These are phyloP conservation scores for Ancistrus triradiatus DNA, from an alignment of 2,113 vertebrate species.

Conservation along the genomic window DNA sequence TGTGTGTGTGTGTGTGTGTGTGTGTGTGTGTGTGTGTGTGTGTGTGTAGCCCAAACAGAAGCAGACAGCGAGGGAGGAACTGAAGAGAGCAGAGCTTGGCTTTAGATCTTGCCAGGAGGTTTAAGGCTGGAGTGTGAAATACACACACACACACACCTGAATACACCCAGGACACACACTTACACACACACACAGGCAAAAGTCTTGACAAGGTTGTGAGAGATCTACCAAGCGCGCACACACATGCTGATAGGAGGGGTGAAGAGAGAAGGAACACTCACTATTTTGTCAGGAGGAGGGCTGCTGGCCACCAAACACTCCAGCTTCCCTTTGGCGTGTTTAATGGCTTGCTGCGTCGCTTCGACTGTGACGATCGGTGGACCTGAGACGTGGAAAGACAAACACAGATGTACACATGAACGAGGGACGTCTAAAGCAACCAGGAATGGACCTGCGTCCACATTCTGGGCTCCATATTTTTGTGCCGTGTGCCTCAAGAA, in stretches of 20 bases:
- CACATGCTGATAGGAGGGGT: conserved; percentile 5
- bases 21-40: neutral
- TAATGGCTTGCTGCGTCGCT: conserved; percentile 72
- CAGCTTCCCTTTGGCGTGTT: conserved; percentile 80
- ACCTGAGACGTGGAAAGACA: no score
- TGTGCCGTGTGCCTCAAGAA: no score
- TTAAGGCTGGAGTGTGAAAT: conserved; percentile 3
- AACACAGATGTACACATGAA: conserved; percentile 6
- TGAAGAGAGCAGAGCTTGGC: neutral
- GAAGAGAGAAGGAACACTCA: conserved; percentile 57
- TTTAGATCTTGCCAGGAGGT: conserved; percentile 16
- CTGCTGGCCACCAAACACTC: conserved; percentile 82
- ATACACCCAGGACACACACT: conserved; percentile 2
- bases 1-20: conserved; percentile 5
- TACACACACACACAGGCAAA: conserved; percentile 1
- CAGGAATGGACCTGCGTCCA: no score
- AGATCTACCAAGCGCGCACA: conserved; percentile 4
- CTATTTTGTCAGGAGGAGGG: conserved; percentile 82
- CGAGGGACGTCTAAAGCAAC: no score
- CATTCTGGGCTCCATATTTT: no score
- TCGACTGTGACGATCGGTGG: conserved; percentile 81
- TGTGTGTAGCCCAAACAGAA: neutral
- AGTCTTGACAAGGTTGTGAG: conserved; percentile 7
- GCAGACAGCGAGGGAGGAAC: neutral
- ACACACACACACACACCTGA: conserved; percentile 7